Base-by-base conservation (phyloP, 2,113 vertebrate species). In the Ranitomeya imitator region DNA sequence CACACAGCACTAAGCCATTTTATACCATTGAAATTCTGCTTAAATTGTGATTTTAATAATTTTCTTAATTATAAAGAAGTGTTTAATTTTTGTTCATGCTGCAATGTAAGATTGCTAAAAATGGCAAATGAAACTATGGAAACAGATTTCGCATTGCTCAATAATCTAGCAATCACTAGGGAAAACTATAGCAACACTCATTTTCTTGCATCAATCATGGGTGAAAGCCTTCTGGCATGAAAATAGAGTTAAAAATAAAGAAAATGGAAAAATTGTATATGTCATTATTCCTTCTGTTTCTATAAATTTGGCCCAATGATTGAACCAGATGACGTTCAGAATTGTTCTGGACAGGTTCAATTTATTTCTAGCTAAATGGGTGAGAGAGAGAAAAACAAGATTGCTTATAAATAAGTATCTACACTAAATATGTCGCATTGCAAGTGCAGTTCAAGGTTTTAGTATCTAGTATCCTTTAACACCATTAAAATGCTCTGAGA, bases 101-200 rank as follows among this genome's bases (percentile, higher is more conserved):
- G 15, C 52, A 65, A 73, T 84, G 65, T 84, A 57, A 31, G 51
- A 84, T 55, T 26, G n/a, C 83, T 71, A 84, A 84, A 67, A 71
- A 84, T 84, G 83, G 83, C 81, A 69, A 84, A 71, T 54, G 65
- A 71, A 84, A 84, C 83, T 84, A 84, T 84, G 83, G 83, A 84
- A 84, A 84, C 83, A 26, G 65, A 84, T 57, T 69, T 84, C n/a
- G 51, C 37, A 71, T 84, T 84, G 80, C 80, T 83, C 61, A 83
- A 83, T 83, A 83, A 69, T 84, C 83, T 84, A 26, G 65, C 83
- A 71, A 71, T 84, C 65, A n/a, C 51, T 71, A 26, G 83, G 69
- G 51, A 84, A 84, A 55, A 71, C 65, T 84, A 84, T 84, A 84
- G 83, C 83, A 84, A 84, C 83, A 84, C 65, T 84, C 63, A 84